These are phyloP conservation scores for Timema cristinae DNA, from an alignment of 2,888 invertebrate species.

Conservation along the genomic window DNA sequence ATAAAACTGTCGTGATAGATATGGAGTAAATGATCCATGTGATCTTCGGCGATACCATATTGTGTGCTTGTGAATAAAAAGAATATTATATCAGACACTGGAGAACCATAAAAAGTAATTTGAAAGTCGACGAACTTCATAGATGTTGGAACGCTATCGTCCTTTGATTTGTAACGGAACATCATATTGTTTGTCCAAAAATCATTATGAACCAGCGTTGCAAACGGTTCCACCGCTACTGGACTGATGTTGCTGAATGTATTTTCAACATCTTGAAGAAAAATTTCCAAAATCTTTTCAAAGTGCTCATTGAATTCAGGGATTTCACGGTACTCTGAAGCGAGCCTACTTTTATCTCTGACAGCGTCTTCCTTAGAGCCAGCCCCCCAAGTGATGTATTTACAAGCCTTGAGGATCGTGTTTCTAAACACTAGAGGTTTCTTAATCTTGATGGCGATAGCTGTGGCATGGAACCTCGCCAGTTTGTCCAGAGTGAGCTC, in stretches of 20 bases:
- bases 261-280: conserved; percentile 7
- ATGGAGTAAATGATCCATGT: conserved; percentile 50
- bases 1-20: conserved; percentile 52
- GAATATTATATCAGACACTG: conserved; percentile 53
- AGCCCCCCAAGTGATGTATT: conserved; percentile 18
- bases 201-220: conserved; percentile 54
- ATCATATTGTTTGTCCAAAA: conserved; percentile 40
- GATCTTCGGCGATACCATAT: conserved; percentile 44
- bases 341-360: no score
- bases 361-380: conserved; percentile 34
- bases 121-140: conserved; percentile 59
- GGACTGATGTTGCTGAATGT: neutral
- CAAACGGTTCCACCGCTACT: conserved; percentile 45
- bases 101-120: conserved; percentile 51
- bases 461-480: conserved; percentile 56
- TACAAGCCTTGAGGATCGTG: conserved; percentile 36
- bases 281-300: conserved; percentile 24
- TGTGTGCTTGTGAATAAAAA: conserved; percentile 53
- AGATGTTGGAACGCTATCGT: conserved; percentile 40
- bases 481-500: conserved; percentile 48
- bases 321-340: neutral
- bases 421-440: conserved; percentile 47
- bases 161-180: conserved; percentile 45
- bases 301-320: conserved; percentile 25
- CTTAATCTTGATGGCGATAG: conserved; percentile 51